phyloP scores from a whole-genome alignment of 2,113 vertebrate genomes.

The Bubalus kerabau region DNA sequence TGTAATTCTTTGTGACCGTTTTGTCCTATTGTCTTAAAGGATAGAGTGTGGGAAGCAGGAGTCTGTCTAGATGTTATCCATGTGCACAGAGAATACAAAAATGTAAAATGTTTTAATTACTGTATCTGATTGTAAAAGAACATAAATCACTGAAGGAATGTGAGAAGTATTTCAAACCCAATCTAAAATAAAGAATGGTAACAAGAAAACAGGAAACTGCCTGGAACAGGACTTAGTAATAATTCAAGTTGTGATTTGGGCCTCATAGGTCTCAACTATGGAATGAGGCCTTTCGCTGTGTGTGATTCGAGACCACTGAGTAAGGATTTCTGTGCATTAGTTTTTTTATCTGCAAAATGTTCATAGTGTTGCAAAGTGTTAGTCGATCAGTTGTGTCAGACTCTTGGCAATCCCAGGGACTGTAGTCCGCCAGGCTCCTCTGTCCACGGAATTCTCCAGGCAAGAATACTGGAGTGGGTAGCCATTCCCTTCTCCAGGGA shows the following conservation, averaged over 20 bases:
- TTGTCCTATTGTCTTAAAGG: background rate
- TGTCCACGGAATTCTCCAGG: background rate
- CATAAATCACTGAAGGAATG: constrained; percentile 59
- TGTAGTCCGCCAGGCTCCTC: background rate
- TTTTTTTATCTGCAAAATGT: background rate
- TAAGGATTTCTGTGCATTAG: background rate
- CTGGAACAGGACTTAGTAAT: constrained; percentile 52
- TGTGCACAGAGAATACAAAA: constrained; percentile 18
- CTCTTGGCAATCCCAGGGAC: background rate
- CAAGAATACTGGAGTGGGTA: background rate
- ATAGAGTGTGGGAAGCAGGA: background rate
- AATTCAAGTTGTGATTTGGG: constrained; percentile 56
- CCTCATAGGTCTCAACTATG: background rate
- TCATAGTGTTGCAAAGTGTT: background rate
- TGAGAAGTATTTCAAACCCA: constrained; percentile 58
- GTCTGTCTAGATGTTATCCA: constrained; percentile 29
- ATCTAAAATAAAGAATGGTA: constrained; percentile 62
- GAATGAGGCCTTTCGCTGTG: background rate
- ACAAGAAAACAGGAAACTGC: constrained; percentile 66
- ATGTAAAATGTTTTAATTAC: constrained; percentile 44
- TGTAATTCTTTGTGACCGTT: background rate
- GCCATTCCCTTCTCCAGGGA: background rate
- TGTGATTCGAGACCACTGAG: background rate
- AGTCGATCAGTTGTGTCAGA: background rate
- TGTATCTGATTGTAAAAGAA: constrained; percentile 39